Evolutionary conservation across 2,797 vertebrate genomes (phyloP), one percentile per base, ranked within the genome.

Genomic region (Enteromius anoplus): DNA sequence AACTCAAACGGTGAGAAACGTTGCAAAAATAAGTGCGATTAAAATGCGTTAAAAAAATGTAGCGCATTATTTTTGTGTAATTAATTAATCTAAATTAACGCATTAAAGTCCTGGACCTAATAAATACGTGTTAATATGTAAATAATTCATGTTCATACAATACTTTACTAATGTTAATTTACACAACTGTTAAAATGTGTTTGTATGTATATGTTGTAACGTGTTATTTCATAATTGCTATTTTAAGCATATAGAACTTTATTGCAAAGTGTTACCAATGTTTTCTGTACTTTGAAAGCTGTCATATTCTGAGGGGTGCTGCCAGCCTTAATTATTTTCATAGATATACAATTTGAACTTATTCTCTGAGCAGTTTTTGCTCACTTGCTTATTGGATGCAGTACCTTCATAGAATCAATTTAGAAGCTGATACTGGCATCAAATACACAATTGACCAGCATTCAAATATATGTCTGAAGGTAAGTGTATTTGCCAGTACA

Each of bases 361-460:
- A 64, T 62, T 29, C n/a, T 45, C 2, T 5, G 17, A 26, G 45
- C 19, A 6, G 37, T 64, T 64, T 80, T 53, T 72, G 23, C 32
- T 19, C 3, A 15, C n/a, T 21, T 19, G 49, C 78, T 72, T 15
- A 82, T 72, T 1, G 37, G 68, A 83, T 87, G 49, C 89, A 92
- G 90, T 85, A 90, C 92, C 91, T 91, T 92, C 91, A 91, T 92
- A 91, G 89, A 87, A 89, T 91, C 81, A 29, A 58, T 86, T 69
- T 85, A 84, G 80, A 37, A 77, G 85, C 85, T 45, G 76, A 84
- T 70, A 85, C 76, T 21, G 85, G 84, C 84, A 90, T 86, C n/a
- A 86, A 87, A 85, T 88, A 84, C 80, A 87, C 62, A 87, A 84
- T 78, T 85, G 83, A 75, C 68, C 85, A 77, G 85, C 76, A 64